Base-by-base conservation (phyloP, 2,113 vertebrate genomes). In the Lophotis ruficrista region DNA sequence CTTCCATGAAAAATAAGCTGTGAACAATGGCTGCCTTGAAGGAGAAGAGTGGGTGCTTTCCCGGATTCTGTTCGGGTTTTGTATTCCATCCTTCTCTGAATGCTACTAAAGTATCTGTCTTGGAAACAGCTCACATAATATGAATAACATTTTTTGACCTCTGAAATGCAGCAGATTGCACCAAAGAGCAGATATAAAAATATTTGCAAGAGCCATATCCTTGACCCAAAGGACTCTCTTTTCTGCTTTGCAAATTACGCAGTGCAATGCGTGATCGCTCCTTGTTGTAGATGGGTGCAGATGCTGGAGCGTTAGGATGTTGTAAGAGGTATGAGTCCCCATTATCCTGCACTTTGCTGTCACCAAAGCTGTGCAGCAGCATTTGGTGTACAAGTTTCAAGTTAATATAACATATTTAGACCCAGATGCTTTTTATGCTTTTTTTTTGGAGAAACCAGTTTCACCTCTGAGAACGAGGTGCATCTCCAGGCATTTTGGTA, bases 151-250 rank as follows among this genome's bases (percentile, higher is more conserved):
- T 89, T 93, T 81, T 48, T 94, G 92, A 91, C 94, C 95, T 93
- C 89, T 73, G 81, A 86, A 96, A 94, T 85, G 89, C 93, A 95
- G 93, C 93, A 94, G 78, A 90, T 85, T 96, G 95, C 91, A 87
- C 77, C 93, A 87, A 89, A 93, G 75, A 92, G 77, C 73, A 91
- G 70, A 64, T 94, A 47, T 3, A 31, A 38, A 94, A 93, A 69
- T 62, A 53, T 68, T 93, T 93, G 68, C 51, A 37, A 38, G n/a
- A 86, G 37, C 62, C 73, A 4, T 45, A 24, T 84, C 41, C 4
- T 51, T 85, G 87, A 58, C 73, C 91, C 81, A 51, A 38, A 85
- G 57, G 94, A 83, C 65, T 82, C 16, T 75, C 7, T 22, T 51
- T 66, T 53, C 77, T 43, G 53, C 72, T 56, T 22, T 79, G 76